phyloP scores from a whole-genome alignment of 2,797 vertebrate genomes.

The Limosa lapponica region DNA sequence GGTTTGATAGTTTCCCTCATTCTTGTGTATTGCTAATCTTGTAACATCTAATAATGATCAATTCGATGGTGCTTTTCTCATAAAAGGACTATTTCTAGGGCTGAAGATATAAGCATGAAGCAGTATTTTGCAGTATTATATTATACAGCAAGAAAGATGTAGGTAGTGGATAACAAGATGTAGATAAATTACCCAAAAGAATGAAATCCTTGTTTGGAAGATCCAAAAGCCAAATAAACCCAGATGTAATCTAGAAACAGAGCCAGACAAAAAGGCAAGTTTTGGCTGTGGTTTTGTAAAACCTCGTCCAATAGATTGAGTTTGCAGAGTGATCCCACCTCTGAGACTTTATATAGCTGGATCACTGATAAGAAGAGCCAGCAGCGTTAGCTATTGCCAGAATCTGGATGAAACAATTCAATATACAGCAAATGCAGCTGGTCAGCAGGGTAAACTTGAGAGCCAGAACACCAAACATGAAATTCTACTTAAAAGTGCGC shows the following conservation, averaged over 20 bases:
- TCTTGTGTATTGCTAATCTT: background rate
- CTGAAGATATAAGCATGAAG: background rate
- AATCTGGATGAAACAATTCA: background rate
- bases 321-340: background rate
- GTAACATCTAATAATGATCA: background rate
- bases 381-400: background rate
- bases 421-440: background rate
- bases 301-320: background rate
- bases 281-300: background rate
- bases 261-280: background rate
- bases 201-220: background rate
- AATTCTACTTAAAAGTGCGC: background rate
- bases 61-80: background rate
- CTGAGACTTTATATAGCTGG: background rate
- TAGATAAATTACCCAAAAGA: background rate
- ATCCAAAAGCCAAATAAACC: background rate
- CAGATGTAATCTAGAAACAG: background rate
- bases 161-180: background rate
- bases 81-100: background rate
- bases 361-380: background rate
- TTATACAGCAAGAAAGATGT: background rate
- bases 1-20: background rate
- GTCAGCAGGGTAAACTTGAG: background rate
- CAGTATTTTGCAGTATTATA: background rate
- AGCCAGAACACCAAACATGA: background rate